Percentiles rank a stretch among this genome's conserved stretches.
Conservation (phyloP, 2,797 vertebrate genomes). For the Scyliorhinus canicula region DNA sequence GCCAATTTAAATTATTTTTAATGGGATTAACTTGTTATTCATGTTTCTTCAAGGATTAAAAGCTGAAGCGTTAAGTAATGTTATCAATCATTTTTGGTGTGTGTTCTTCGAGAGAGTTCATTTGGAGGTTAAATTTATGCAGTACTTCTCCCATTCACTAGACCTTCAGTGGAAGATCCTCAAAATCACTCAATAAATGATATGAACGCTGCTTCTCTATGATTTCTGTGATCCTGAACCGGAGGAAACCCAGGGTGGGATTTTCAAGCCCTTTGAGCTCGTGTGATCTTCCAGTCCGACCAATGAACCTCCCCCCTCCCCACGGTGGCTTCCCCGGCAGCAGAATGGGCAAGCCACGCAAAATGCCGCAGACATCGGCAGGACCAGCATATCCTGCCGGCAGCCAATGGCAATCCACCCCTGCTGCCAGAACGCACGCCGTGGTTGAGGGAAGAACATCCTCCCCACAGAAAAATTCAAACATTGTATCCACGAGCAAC, state of each 20-base stretch:
- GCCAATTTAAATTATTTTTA: constrained; percentile 16
- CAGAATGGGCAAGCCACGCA: too few species aligned
- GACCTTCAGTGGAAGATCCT: neutral
- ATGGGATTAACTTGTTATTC: neutral
- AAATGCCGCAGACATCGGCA: too few species aligned
- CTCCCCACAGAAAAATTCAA: neutral
- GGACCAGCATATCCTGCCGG: too few species aligned
- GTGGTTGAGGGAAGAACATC: too few species aligned
- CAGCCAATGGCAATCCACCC: too few species aligned
- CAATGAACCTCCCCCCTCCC: too few species aligned
- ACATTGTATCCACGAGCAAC: neutral
- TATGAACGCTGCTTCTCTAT: neutral
- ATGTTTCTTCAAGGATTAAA: constrained; percentile 12
- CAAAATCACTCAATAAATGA: neutral
- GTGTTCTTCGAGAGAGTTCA: neutral
- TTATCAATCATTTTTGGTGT: constrained; percentile 5
- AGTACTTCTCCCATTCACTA: neutral
- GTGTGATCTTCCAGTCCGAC: too few species aligned
- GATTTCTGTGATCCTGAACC: neutral
- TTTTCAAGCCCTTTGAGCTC: too few species aligned
- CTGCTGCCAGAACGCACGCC: too few species aligned
- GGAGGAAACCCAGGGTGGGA: neutral
- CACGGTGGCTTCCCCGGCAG: too few species aligned
- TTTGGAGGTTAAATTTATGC: neutral
- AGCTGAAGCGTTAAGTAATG: neutral